Evolutionary conservation across 2,888 invertebrate genomes (phyloP).

Genomic region (Boloria euphrosyne): DNA sequence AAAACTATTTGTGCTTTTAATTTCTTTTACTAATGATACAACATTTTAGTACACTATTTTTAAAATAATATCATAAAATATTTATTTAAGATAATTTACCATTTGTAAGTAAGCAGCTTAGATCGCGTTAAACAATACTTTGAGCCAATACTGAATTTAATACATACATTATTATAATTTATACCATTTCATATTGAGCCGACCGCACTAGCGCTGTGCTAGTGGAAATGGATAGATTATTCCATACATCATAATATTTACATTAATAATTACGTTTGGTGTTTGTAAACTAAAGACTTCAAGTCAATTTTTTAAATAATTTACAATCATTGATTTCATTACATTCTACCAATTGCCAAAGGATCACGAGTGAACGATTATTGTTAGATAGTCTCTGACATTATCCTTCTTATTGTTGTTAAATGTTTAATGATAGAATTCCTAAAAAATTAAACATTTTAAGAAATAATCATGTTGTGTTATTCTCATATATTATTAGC

Average conservation of each 20-base stretch:
- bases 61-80: conserved; percentile 1
- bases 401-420: no score
- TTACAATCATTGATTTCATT: conserved; percentile 16
- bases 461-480: no score
- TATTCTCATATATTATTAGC: no score
- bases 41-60: background rate
- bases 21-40: background rate
- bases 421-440: background rate
- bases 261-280: conserved; percentile 12
- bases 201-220: conserved; percentile 32
- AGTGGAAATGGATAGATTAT: conserved; percentile 22
- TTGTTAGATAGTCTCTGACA: background rate
- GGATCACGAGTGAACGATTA: background rate
- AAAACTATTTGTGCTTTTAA: conserved; percentile 14
- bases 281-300: conserved; percentile 19
- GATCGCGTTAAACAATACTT: conserved; percentile 61
- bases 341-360: conserved; percentile 1
- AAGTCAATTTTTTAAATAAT: conserved; percentile 8
- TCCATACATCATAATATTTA: conserved; percentile 16
- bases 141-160: conserved; percentile 73
- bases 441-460: no score
- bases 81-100: background rate
- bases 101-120: conserved; percentile 40
- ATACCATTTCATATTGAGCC: conserved; percentile 31
- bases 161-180: conserved; percentile 38